Base-by-base conservation (phyloP, 2,797 vertebrate genomes). In the Gobio occitaniae region DNA sequence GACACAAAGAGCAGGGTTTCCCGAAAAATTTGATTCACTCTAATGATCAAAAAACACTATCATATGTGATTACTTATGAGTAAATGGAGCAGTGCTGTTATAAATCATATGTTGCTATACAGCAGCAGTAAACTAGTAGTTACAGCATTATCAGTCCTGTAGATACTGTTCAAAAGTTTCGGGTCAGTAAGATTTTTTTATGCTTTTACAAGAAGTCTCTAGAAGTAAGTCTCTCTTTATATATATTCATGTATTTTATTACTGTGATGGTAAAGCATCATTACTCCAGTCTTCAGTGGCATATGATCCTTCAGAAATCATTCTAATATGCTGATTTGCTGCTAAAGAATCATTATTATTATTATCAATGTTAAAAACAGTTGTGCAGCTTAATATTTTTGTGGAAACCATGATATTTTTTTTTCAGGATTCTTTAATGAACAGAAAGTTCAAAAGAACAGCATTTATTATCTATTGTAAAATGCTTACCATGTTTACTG, bases 21-120 rank as follows among this genome's bases (percentile, higher is more conserved):
- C 48, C 82, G 3, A 21, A 86, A 44, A 63, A 48, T 17, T 25
- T 75, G 32, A 68, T 83, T 68, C 65, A 2, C 61, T 36, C 71
- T 75, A 41, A 75, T 83, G n/a, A 56, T 11, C 1, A 9, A 54
- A 81, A 69, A 68, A n/a, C 9, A 47, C 50, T 66, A 21, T 82
- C 66, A 82, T 19, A 19, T 71, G 68, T 71, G 52, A 59, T 47
- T 71, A 41, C 50, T 16, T 38, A 71, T 25, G 6, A 71, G 66
- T 71, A 59, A 71, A 82, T 32, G 38, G 80, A 71, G 52, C 36
- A 82, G n/a, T 29, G 5, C 38, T 56, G 21, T 59, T 21, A 48
- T 48, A 21, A 66, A 79, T n/a, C 77, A 66, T 32, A 36, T 79
- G 59, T 50, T 66, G 25, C 16, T 16, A 44, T 44, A 12, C 44